These are phyloP conservation scores for Tuta absoluta DNA, from an alignment of 2,888 invertebrate species.

Conservation along the genomic window DNA sequence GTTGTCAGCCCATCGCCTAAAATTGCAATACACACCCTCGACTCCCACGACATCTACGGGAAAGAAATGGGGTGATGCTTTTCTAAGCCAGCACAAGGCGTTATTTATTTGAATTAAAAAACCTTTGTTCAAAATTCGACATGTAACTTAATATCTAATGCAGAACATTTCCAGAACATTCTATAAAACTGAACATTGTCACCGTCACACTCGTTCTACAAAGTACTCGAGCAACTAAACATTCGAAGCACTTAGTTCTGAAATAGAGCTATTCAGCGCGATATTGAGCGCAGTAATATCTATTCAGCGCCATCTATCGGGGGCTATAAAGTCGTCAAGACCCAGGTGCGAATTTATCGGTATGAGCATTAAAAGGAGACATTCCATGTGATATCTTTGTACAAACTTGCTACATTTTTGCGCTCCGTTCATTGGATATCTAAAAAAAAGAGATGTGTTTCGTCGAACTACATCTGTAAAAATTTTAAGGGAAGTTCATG, in stretches of 20 bases:
- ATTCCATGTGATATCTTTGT: constrained; percentile 24
- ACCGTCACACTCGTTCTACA: neutral
- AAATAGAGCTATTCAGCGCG: neutral
- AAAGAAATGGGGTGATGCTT: too few species aligned
- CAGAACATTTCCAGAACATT: neutral
- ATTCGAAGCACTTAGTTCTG: constrained; percentile 7
- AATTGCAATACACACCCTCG: too few species aligned
- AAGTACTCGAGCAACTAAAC: neutral
- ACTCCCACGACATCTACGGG: too few species aligned
- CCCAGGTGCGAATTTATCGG: constrained; percentile 24
- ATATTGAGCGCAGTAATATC: too few species aligned
- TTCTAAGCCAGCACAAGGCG: too few species aligned
- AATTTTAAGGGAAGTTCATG: too few species aligned
- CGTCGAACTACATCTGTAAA: too few species aligned
- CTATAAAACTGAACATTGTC: neutral
- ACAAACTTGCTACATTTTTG: constrained; percentile 26
- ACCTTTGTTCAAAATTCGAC: neutral
- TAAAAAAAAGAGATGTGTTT: neutral
- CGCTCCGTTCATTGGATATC: neutral
- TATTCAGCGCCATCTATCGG: constrained; percentile 9
- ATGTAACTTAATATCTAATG: neutral
- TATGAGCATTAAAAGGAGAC: constrained; percentile 24
- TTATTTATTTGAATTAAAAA: too few species aligned
- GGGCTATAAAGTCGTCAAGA: constrained; percentile 10
- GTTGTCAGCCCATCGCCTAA: too few species aligned